Conservation (phyloP, 2,888 invertebrate species). For the Ennomos fuscantarius region DNA sequence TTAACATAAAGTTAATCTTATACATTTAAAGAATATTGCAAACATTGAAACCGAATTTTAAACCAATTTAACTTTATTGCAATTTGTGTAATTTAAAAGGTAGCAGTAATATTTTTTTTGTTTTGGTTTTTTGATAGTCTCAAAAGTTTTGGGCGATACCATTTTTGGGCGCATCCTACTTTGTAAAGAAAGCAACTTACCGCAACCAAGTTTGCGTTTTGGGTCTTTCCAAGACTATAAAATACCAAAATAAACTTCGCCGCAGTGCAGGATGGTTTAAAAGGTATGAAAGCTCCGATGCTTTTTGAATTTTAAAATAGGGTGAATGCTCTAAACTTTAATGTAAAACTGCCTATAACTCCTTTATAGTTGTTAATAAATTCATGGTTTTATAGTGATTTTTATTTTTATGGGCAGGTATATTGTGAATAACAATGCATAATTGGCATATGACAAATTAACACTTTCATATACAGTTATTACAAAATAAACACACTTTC, state of each 20-base stretch:
- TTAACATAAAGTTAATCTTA: too few species aligned
- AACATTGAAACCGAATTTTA: too few species aligned
- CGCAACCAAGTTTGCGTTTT: slow-evolving; percentile 9
- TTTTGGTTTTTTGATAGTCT: slow-evolving; percentile 1
- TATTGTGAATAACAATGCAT: slow-evolving; percentile 4
- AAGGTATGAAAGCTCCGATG: slow-evolving; percentile 8
- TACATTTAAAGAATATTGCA: too few species aligned
- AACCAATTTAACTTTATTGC: too few species aligned
- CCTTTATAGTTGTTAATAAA: neutral
- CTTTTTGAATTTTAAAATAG: slow-evolving; percentile 19
- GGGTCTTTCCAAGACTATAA: slow-evolving; percentile 9
- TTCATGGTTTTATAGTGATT: slow-evolving; percentile 2
- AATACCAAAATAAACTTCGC: slow-evolving; percentile 3
- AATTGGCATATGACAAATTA: neutral
- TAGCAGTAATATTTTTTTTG: neutral
- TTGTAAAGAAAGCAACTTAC: slow-evolving; percentile 19
- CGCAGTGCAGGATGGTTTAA: slow-evolving; percentile 6
- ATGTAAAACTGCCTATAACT: slow-evolving; percentile 2
- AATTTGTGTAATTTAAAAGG: too few species aligned
- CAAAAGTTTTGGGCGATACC: slow-evolving; percentile 11
- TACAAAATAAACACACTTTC: too few species aligned
- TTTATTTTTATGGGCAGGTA: slow-evolving; percentile 14
- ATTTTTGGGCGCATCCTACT: slow-evolving; percentile 9
- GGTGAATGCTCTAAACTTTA: slow-evolving; percentile 9
- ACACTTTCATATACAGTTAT: slow-evolving; percentile 1